These are phyloP conservation scores for Noctuana brunneofusca DNA, from an alignment of 2,888 invertebrate genomes.

Conservation along the genomic window DNA sequence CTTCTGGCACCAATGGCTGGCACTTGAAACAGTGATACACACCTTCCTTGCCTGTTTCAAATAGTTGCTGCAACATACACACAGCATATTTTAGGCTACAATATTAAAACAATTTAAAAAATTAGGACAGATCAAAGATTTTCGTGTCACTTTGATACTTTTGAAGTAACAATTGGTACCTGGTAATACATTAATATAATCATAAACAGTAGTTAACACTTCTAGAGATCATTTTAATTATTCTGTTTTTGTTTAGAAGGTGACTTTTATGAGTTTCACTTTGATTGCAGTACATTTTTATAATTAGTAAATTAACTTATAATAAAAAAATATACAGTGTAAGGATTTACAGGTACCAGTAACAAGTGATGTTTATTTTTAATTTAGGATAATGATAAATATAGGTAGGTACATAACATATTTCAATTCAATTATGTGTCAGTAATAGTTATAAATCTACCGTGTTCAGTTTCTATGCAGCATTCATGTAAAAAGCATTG, in stretches of 20 bases:
- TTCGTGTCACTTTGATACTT: too few species aligned
- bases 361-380: not conserved
- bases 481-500: slow-evolving; percentile 39
- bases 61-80: slow-evolving; percentile 67
- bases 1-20: slow-evolving; percentile 76
- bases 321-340: not conserved
- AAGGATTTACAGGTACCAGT: not conserved
- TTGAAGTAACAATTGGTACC: too few species aligned
- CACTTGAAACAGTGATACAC: slow-evolving; percentile 77
- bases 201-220: not conserved
- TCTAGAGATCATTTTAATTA: too few species aligned
- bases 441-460: slow-evolving; percentile 13
- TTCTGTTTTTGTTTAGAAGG: not conserved
- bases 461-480: slow-evolving; percentile 34
- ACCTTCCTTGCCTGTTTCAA: slow-evolving; percentile 74
- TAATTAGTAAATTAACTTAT: not conserved
- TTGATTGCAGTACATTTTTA: not conserved
- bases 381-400: not conserved
- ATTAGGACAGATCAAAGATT: too few species aligned
- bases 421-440: not conserved
- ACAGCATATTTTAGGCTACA: too few species aligned
- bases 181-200: too few species aligned
- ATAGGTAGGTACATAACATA: not conserved
- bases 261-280: not conserved
- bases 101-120: too few species aligned